Evolutionary conservation across 2,888 invertebrate genomes (phyloP), one percentile per base, ranked within the genome.

Genomic region (Eupsilia transversa): DNA sequence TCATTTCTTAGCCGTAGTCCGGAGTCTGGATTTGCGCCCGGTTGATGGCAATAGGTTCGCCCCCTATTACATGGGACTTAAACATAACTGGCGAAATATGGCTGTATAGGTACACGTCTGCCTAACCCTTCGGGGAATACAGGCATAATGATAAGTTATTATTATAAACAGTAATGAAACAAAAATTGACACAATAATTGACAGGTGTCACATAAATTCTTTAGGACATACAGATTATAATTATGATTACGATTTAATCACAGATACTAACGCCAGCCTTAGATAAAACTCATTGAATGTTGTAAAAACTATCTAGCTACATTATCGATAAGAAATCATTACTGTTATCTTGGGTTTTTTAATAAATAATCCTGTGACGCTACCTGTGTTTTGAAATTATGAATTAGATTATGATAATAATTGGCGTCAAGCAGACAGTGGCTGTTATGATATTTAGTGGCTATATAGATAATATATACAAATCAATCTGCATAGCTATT

Each of bases 121-220:
- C 1, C 4, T 23, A 4, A 5, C 1, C 23, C 30, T 23, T 5
- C 2, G 9, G 0, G 9, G 14, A n/a, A 17, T 5, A 9, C 0
- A 23, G 2, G 5, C 9, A 30, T 46, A 3, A 30, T 64, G 7
- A n/a, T 3, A 59, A 14, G 23, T 14, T 46, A 46, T 12, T 65
- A 14, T 46, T 46, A 23, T 30, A 64, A 23, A 64, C 43, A 54
- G 12, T 77, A 61, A 43, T 74, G 61, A 76, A 76, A 76, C 38
- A 71, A 46, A 59, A n/a, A 14, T 66, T 86, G 83, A 86, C 78
- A 61, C 66, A 27, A 74, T 83, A 82, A 84, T 84, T 86, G 86
- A 87, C 86, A 87, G 83, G 67, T 86, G 87, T 86, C 86, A 85
- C 72, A 77, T 30, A 77, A 77, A 73, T 77, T 65, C 68, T 41